Evolutionary conservation across 2,797 vertebrate genomes (phyloP).

Genomic region (Poeciliopsis paucimaculata): DNA sequence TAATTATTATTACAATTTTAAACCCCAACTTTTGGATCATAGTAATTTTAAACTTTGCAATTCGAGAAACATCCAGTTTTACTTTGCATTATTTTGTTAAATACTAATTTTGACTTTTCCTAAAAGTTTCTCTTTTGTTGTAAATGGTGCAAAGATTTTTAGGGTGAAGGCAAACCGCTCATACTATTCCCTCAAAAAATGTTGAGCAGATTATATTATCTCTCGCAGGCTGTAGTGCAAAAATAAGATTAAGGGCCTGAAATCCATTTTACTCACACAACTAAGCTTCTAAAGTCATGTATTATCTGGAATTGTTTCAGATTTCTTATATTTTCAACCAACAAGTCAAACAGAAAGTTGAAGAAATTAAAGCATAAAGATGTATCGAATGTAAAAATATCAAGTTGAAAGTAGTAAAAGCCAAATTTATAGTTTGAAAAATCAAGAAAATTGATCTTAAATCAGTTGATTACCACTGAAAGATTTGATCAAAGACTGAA

Average conservation of each 20-base stretch:
- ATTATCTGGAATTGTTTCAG: background rate
- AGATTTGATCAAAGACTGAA: background rate
- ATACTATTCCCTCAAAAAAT: background rate
- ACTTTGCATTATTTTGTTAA: background rate
- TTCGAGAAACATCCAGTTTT: background rate
- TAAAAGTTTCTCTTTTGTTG: background rate
- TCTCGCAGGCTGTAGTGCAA: background rate
- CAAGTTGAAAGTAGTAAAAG: no score
- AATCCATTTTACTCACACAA: background rate
- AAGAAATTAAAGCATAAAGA: background rate
- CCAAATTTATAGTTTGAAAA: background rate
- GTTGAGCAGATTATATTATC: background rate
- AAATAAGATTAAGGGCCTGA: background rate
- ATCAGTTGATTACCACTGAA: background rate
- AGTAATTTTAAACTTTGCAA: background rate
- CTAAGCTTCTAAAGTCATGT: background rate
- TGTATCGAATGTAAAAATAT: no score
- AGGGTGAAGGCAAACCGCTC: background rate
- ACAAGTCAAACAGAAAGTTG: background rate
- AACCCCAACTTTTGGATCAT: background rate
- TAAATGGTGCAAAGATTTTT: background rate
- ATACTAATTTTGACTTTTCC: background rate
- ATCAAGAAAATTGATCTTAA: background rate
- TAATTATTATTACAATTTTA: background rate
- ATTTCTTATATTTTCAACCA: background rate